Base-by-base conservation (phyloP, 2,113 vertebrate genomes). In the Oenanthe oenanthe region DNA sequence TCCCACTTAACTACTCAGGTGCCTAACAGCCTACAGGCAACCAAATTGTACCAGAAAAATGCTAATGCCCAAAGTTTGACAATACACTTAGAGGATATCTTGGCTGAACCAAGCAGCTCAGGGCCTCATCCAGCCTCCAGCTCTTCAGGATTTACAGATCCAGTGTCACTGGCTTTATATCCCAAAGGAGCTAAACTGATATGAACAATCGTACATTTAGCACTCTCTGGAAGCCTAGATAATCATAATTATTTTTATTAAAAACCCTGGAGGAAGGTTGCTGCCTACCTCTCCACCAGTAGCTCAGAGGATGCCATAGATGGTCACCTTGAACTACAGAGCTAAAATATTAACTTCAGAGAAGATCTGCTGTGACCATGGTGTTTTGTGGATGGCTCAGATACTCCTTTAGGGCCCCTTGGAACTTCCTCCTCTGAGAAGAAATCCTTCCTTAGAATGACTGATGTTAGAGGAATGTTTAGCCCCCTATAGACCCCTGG, bases 141-240 rank as follows among this genome's bases (percentile, higher is more conserved):
- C 1, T 75, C 3, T 17, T 56, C 54, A n/a, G 17, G 26, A 82
- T 72, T 88, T 34, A 57, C 17, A 71, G 68, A 95, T 60, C 12
- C 0, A 0, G 1, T 38, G 20, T 26, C 3, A 0, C 11, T 60
- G 61, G 5, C 29, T 89, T 85, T 29, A 43, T 24, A 17, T 4
- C 18, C 13, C 61, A 54, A 70, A 51, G 28, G 8, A 92, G 4
- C 22, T 50, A 51, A 78, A 54, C 6, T 36, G 20, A 50, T 54
- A 38, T 20, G 10, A 8, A 24, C 8, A 29, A 19, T 54, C 19
- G 31, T 43, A 13, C 2, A 29, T 76, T 48, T 80, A 53, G 31
- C 68, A 31, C 10, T 45, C 45, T 83, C 38, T 70, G 24, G 26
- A 12, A 77, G 4, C 17, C 74, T 43, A 66, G 65, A 51, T 11